Base-by-base conservation (phyloP, 92 coral and sea anemone genomes). In the Parazoanthus swiftii region DNA sequence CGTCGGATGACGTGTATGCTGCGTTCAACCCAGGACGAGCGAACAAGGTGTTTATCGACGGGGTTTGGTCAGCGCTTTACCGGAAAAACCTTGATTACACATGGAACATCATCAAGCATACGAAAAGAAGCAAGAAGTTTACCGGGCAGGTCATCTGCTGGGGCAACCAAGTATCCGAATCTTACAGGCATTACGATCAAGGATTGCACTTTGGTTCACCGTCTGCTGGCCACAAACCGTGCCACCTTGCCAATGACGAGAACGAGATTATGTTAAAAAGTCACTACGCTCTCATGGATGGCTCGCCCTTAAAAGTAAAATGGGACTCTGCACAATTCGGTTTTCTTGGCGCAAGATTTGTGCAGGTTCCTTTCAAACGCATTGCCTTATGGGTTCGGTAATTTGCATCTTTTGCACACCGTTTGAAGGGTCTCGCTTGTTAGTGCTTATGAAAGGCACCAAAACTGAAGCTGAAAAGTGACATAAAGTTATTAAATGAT, bases 281-380 rank as follows among this genome's bases (percentile, higher is more conserved):
- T 66, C 93, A 90, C 63, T 90, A 90, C 81, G 90, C 93, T 5
- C 29, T 43, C 13, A 71, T 90, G 48, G 90, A 88, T 8, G 90
- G 85, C 10, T 68, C 88, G 20, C 90, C 90, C 15, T 77, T 89
- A 81, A 90, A 76, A 43, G 90, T 75, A 4, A 86, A 46, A 48
- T 90, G 93, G 93, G 93, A 90, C 81, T 43, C 9, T 25, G 93
- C 93, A 5, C 90, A 90, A 78, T 90, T 90, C 26, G 93, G 93
- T n/a, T 90, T 90, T 43, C 90, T 90, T 14, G 66, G 83, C 33
- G 77, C 93, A 68, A 86, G 66, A 21, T 75, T 81, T 25, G 75
- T 90, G 71, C 93, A 90, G 68, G 93, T 79, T 18, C 90, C 93
- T 81, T 86, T 83, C 74, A 90, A 88, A 50, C 90, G 93, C 78